A percentile compares a stretch with the other conserved stretches of the same genome.
These are phyloP conservation scores for Sorex araneus DNA, from an alignment of 2,113 vertebrate species.

Conservation along the genomic window DNA sequence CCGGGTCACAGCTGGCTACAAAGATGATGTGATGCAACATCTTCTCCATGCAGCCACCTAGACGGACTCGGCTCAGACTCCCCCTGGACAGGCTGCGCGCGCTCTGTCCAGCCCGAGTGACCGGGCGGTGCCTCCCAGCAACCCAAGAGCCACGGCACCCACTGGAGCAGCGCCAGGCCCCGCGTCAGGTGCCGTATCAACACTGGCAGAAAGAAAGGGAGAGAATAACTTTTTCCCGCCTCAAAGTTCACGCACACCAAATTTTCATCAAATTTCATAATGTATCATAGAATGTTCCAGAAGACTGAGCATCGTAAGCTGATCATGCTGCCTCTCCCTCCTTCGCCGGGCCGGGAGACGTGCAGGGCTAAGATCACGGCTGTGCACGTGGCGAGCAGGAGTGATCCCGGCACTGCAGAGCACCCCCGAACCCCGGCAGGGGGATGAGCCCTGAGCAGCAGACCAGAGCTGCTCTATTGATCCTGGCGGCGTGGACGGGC, in stretches of 20 bases:
- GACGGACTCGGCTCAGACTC: neutral
- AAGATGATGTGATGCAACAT: too few species aligned
- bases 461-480: too few species aligned
- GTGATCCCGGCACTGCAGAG: too few species aligned
- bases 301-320: neutral
- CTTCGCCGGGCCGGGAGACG: too few species aligned
- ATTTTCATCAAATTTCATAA: neutral
- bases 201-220: neutral
- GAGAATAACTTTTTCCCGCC: neutral
- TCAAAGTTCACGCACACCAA: neutral
- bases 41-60: neutral
- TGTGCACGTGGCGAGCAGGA: too few species aligned
- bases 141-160: slow-evolving; percentile 1
- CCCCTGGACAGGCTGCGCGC: slow-evolving; percentile 4
- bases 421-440: too few species aligned
- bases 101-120: neutral
- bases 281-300: neutral
- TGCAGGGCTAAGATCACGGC: too few species aligned
- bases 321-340: neutral
- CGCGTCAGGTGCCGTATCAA: slow-evolving; percentile 18
- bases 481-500: too few species aligned
- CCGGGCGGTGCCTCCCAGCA: neutral
- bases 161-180: neutral
- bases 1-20: too few species aligned
- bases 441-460: too few species aligned